Evolutionary conservation across 2,888 invertebrate genomes (phyloP).

Genomic region (Molorchus minor): DNA sequence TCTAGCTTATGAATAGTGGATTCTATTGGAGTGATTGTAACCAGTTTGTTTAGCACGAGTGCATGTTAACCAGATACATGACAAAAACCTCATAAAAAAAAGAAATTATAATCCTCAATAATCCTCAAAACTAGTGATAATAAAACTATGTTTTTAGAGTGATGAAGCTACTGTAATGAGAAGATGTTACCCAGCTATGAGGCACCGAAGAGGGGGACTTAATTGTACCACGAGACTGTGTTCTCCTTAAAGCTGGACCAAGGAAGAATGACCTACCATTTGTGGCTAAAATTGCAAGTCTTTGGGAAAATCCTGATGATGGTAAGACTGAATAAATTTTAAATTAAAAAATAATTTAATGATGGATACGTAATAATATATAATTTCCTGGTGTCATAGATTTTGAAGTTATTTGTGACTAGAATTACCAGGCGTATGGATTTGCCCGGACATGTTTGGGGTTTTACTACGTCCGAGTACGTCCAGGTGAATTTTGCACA

Average conservation of each 20-base stretch:
- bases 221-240: slow-evolving; percentile 88
- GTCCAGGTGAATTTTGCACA: slow-evolving; percentile 14
- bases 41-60: too few relatives aligned
- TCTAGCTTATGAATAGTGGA: too few relatives aligned
- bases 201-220: slow-evolving; percentile 88
- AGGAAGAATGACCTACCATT: slow-evolving; percentile 88
- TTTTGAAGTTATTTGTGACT: too few relatives aligned
- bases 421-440: slow-evolving; percentile 10
- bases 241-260: slow-evolving; percentile 86
- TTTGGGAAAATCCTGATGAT: slow-evolving; percentile 95
- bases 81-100: too few relatives aligned
- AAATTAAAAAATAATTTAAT: too few relatives aligned
- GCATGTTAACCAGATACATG: too few relatives aligned
- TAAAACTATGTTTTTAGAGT: slow-evolving; percentile 75
- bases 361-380: too few relatives aligned
- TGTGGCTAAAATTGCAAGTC: slow-evolving; percentile 91
- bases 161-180: slow-evolving; percentile 78
- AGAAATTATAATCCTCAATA: too few relatives aligned
- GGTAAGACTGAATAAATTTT: too few relatives aligned
- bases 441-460: slow-evolving; percentile 21
- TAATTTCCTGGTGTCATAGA: too few relatives aligned
- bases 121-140: too few relatives aligned
- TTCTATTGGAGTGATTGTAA: too few relatives aligned
- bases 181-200: slow-evolving; percentile 90
- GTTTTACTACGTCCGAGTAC: slow-evolving; percentile 15